Evolutionary conservation across 1,140 invertebrate genomes (phyloP).

Genomic region (Plectus sambesii): DNA sequence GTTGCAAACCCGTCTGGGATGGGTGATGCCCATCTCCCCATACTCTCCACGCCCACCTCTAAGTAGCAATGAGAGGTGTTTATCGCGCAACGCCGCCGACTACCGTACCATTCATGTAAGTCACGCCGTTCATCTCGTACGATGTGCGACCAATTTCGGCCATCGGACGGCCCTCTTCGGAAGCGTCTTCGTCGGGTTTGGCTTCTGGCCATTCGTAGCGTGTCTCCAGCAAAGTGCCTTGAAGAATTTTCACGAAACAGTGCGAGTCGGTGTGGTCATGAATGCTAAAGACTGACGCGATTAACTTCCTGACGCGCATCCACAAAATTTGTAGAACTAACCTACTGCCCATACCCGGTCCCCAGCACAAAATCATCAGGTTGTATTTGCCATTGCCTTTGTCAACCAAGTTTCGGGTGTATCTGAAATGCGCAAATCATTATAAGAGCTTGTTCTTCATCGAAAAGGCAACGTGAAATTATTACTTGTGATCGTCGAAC

Average conservation of each 20-base stretch:
- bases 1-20: too few species aligned
- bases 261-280: constrained; percentile 92
- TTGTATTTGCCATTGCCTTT: constrained; percentile 94
- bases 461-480: background rate
- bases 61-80: too few species aligned
- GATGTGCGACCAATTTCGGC: constrained; percentile 46
- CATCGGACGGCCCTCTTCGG: constrained; percentile 24
- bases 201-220: constrained; percentile 61
- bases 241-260: constrained; percentile 82
- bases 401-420: constrained; percentile 84
- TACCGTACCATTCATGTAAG: constrained; percentile 85
- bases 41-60: too few species aligned
- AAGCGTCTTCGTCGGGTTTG: constrained; percentile 6
- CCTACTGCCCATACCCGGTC: constrained; percentile 73
- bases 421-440: constrained; percentile 53
- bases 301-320: constrained; percentile 2
- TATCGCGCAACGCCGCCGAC: too few species aligned
- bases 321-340: constrained; percentile 11
- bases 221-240: constrained; percentile 55
- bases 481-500: constrained; percentile 37
- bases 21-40: too few species aligned
- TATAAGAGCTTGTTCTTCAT: background rate
- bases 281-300: constrained; percentile 54
- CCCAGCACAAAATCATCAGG: constrained; percentile 92
- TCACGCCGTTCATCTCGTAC: constrained; percentile 64